Percentiles rank a stretch among this genome's conserved stretches.
phyloP scores from a whole-genome alignment of 2,113 vertebrate genomes.

The Suncus etruscus region DNA sequence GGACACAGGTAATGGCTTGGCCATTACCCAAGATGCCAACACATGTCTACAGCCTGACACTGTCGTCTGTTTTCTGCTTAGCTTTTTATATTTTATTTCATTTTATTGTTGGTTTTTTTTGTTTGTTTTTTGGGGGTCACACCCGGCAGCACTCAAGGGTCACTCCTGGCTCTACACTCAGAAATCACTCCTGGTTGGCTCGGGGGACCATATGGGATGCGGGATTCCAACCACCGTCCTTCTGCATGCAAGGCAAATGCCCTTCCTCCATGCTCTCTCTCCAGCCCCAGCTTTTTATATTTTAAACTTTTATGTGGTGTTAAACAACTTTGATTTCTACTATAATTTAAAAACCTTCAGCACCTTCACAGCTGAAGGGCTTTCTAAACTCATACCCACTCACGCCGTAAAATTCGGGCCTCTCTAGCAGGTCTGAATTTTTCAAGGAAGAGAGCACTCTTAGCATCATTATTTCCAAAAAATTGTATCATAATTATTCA shows the following conservation, averaged over 20 bases:
- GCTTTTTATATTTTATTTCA: background rate
- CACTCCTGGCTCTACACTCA: no score
- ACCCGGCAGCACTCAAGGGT: no score
- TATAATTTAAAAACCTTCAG: conserved; percentile 59
- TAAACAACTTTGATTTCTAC: conserved; percentile 37
- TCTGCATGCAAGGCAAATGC: no score
- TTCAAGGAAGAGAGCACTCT: background rate
- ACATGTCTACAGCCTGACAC: background rate
- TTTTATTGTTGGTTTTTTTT: background rate
- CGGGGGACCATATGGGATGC: no score
- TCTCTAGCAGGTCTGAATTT: background rate
- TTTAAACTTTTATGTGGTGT: background rate
- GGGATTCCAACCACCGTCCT: no score
- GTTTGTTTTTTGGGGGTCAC: no score
- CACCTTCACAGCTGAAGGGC: background rate
- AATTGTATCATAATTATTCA: background rate
- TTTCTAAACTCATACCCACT: conserved; percentile 24
- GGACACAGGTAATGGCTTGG: conserved; percentile 61
- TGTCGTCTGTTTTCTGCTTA: background rate
- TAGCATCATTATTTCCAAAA: conserved; percentile 7
- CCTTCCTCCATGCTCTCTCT: no score
- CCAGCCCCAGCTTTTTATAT: no score
- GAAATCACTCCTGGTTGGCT: no score
- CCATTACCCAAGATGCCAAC: conserved; percentile 26
- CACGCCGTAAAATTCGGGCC: background rate